Conservation (phyloP, 2,888 invertebrate genomes). For the Trachelus tabidus region DNA sequence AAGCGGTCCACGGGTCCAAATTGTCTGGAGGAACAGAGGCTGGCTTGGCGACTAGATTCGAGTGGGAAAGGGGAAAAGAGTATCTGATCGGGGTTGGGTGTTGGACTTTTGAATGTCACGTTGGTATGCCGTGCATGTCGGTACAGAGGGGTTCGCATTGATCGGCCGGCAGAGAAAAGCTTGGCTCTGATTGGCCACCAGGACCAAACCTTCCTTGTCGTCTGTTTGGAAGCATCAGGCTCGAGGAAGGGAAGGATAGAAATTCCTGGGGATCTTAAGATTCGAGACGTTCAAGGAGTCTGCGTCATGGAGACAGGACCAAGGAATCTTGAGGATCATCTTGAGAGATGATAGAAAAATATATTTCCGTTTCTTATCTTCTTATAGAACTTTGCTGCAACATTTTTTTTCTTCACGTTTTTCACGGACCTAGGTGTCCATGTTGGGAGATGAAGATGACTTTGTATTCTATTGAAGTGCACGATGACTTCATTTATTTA, state of each 20-base stretch:
- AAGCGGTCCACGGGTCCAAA: background rate
- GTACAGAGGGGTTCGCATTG: conserved; percentile 63
- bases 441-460: background rate
- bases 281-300: background rate
- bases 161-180: conserved; percentile 56
- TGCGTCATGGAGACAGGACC: background rate
- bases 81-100: background rate
- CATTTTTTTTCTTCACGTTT: background rate
- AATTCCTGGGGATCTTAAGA: background rate
- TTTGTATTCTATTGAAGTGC: background rate
- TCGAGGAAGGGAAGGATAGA: background rate
- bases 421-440: background rate
- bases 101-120: conserved; percentile 13
- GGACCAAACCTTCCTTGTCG: conserved; percentile 31
- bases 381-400: background rate
- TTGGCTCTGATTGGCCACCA: conserved; percentile 55
- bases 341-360: background rate
- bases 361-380: conserved; percentile 42
- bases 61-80: background rate
- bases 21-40: conserved; percentile 27
- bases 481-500: background rate
- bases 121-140: conserved; percentile 52
- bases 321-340: background rate
- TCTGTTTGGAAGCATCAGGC: conserved; percentile 18
- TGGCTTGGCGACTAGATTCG: conserved; percentile 24